phyloP scores from a whole-genome alignment of 2,113 vertebrate species.

The Cyrtonyx montezumae region DNA sequence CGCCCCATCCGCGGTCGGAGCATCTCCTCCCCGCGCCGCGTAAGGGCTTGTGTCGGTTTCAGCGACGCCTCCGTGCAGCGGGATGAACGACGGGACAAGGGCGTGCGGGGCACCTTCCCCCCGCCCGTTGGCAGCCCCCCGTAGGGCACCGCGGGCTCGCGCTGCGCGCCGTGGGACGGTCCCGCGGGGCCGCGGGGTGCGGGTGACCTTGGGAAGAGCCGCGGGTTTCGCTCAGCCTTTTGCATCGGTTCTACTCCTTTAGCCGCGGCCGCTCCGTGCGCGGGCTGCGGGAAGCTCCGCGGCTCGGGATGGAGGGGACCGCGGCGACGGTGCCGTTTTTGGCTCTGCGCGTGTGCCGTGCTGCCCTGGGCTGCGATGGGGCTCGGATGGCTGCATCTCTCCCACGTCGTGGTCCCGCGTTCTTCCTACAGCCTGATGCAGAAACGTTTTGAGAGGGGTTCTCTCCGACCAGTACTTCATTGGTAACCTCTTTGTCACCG shows the following conservation, averaged over 20 bases:
- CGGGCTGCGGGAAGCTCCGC: background rate
- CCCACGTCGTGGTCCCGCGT: background rate
- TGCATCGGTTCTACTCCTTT: background rate
- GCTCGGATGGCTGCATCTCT: background rate
- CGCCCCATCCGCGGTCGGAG: too few relatives aligned
- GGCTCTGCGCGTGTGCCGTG: background rate
- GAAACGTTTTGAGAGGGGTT: background rate
- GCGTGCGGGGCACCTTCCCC: background rate
- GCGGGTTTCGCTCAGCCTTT: background rate
- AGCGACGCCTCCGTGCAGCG: background rate
- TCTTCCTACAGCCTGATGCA: background rate
- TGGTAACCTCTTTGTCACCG: background rate
- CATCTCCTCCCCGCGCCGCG: background rate
- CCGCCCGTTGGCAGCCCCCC: too few relatives aligned
- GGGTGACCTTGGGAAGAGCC: background rate
- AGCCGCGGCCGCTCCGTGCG: accelerated
- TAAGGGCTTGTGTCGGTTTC: background rate
- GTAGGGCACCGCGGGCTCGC: too few relatives aligned
- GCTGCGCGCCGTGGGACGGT: background rate
- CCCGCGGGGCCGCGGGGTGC: background rate
- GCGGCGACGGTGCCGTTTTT: too few relatives aligned
- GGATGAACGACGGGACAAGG: constrained; percentile 23
- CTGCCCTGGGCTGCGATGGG: background rate
- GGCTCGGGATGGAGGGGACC: background rate
- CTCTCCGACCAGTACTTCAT: background rate